A percentile compares a stretch with the other conserved stretches of the same genome.
Evolutionary conservation across 2,888 invertebrate species (phyloP).

Genomic region (Cephus nigrinus): DNA sequence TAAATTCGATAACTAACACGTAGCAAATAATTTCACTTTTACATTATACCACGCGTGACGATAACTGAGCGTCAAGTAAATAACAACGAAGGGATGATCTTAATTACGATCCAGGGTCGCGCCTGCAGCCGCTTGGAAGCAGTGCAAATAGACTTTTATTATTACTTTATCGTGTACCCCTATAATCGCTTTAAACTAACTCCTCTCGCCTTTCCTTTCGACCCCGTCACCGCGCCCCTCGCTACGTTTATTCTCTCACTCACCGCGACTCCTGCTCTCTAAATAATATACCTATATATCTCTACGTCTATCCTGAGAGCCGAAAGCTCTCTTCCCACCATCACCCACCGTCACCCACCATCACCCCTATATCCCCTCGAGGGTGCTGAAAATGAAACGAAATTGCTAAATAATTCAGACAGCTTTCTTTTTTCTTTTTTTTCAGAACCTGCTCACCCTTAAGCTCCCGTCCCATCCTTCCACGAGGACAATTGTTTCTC

Average conservation of each 20-base stretch:
- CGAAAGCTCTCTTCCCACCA: not conserved
- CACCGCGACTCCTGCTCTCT: not conserved
- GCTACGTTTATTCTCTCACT: not conserved
- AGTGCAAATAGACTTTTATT: not conserved
- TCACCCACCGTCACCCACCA: not conserved
- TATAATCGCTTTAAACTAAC: not conserved
- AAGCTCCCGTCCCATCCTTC: not conserved
- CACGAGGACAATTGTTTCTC: not conserved
- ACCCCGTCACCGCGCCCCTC: not conserved
- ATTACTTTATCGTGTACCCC: not conserved
- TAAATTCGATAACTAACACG: conserved; percentile 13
- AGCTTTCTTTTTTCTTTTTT: not conserved
- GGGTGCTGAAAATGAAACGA: not conserved
- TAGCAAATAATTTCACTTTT: not conserved
- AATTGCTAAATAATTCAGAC: not conserved
- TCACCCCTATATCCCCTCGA: not conserved
- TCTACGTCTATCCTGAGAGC: not conserved
- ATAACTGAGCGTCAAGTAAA: not conserved
- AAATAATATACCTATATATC: not conserved
- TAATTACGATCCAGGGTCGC: not conserved
- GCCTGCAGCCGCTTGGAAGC: not conserved
- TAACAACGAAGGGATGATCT: not conserved
- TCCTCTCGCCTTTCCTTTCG: not conserved
- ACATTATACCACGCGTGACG: not conserved
- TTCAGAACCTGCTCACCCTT: not conserved